These are phyloP conservation scores for Orthosia cruda DNA, from an alignment of 2,888 invertebrate genomes.

Conservation along the genomic window DNA sequence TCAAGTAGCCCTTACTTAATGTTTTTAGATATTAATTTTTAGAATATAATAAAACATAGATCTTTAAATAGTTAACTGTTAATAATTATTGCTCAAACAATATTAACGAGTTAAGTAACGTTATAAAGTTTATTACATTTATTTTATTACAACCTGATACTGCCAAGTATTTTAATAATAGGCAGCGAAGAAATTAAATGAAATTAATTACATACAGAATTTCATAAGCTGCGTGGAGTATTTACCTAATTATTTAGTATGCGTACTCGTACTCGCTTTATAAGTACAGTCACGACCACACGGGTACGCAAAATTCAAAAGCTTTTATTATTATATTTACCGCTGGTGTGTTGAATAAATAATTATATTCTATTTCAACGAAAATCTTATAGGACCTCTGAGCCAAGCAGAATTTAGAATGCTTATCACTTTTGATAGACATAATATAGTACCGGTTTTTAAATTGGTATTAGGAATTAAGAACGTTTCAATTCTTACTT, in stretches of 20 bases:
- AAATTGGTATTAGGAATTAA: too few species aligned
- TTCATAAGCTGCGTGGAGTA: constrained; percentile 33
- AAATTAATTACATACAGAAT: constrained; percentile 24
- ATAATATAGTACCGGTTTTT: too few species aligned
- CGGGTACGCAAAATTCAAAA: neutral
- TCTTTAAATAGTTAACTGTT: too few species aligned
- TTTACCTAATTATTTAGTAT: constrained; percentile 40
- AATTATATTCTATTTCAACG: too few species aligned
- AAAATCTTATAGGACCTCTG: too few species aligned
- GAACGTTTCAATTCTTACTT: too few species aligned
- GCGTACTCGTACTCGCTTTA: constrained; percentile 26
- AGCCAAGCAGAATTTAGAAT: too few species aligned
- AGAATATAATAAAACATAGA: too few species aligned
- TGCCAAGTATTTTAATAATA: constrained; percentile 36
- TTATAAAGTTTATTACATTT: neutral
- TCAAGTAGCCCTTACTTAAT: too few species aligned
- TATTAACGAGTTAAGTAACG: neutral
- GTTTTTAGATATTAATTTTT: too few species aligned
- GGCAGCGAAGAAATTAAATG: constrained; percentile 29
- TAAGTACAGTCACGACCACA: constrained; percentile 3
- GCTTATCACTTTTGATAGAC: neutral
- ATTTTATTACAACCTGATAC: constrained; percentile 29
- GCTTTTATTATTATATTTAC: neutral
- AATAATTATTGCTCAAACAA: neutral
- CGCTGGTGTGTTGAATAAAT: too few species aligned